These are phyloP conservation scores for Drosophila teissieri DNA, from an alignment of 1,140 invertebrate genomes.

Conservation along the genomic window DNA sequence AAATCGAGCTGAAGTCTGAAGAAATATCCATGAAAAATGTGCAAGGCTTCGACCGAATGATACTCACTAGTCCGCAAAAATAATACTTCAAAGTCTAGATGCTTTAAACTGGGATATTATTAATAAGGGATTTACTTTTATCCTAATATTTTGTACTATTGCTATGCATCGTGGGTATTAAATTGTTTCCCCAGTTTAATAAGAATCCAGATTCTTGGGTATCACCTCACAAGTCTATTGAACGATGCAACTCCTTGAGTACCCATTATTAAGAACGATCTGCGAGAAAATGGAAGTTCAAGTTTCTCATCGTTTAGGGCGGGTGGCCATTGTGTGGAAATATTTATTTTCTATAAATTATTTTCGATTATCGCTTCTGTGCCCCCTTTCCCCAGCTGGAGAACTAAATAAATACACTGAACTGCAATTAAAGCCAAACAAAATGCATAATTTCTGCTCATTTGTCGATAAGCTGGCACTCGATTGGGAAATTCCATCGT, in stretches of 20 bases:
- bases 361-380: conserved; percentile 69
- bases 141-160: background rate
- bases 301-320: conserved; percentile 66
- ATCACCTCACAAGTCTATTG: background rate
- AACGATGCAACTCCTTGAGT: too few species aligned
- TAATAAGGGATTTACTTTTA: background rate
- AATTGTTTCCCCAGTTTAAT: background rate
- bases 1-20: conserved; percentile 24
- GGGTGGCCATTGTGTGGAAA: conserved; percentile 63
- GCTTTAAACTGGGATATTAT: too few species aligned
- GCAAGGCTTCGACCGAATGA: background rate
- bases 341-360: conserved; percentile 83
- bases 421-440: conserved; percentile 77
- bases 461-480: conserved; percentile 59
- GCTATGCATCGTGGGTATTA: background rate
- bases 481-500: conserved; percentile 1
- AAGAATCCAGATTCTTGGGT: background rate
- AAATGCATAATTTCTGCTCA: conserved; percentile 78
- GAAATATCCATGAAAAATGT: conserved; percentile 11
- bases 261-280: conserved; percentile 34
- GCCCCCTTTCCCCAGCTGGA: background rate
- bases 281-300: conserved; percentile 51
- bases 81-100: background rate
- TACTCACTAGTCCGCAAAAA: background rate
- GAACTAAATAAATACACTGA: conserved; percentile 61